These are phyloP conservation scores for Connochaetes taurinus DNA, from an alignment of 2,113 vertebrate genomes.

Conservation along the genomic window DNA sequence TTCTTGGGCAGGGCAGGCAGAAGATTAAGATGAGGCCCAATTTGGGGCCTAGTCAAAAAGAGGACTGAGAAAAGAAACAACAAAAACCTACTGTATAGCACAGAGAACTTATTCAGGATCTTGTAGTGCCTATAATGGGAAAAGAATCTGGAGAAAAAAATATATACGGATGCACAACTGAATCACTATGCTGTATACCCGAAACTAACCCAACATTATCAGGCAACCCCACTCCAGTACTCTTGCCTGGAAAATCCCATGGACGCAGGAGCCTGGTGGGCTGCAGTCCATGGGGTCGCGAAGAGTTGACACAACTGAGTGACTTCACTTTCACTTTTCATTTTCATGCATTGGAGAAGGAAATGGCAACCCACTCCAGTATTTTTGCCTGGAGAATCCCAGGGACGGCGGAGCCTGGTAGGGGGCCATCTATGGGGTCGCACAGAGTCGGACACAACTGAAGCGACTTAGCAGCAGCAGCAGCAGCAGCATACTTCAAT, in stretches of 20 bases:
- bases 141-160: background rate
- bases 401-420: too few relatives aligned
- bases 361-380: too few relatives aligned
- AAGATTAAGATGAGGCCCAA: background rate
- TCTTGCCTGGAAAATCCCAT: too few relatives aligned
- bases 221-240: background rate
- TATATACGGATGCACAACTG: background rate
- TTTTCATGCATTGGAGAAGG: too few relatives aligned
- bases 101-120: background rate
- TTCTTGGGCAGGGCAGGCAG: background rate
- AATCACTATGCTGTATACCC: background rate
- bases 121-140: background rate
- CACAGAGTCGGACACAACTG: too few relatives aligned
- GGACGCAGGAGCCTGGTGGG: too few relatives aligned
- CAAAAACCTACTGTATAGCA: background rate
- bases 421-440: too few relatives aligned
- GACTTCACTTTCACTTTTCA: too few relatives aligned
- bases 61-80: background rate
- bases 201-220: background rate
- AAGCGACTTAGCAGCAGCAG: too few relatives aligned
- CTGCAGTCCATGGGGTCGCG: too few relatives aligned
- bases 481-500: background rate
- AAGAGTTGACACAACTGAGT: rapidly evolving
- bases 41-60: background rate
- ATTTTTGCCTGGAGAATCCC: too few relatives aligned